Evolutionary conservation across 2,797 vertebrate species (phyloP).

Genomic region (Semotilus atromaculatus): DNA sequence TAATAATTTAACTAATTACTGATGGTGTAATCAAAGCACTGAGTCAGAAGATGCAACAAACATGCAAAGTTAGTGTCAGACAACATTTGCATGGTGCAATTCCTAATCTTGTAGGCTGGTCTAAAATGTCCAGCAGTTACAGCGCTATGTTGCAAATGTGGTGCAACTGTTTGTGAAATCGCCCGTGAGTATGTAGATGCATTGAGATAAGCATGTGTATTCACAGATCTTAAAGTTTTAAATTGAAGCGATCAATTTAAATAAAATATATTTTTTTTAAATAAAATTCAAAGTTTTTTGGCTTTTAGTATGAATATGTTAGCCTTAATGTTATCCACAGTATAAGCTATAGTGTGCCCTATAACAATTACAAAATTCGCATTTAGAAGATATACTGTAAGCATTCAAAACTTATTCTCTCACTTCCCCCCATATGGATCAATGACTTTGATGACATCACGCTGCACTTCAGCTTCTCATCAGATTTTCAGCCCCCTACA

Average conservation of each 20-base stretch:
- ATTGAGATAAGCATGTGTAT: background rate
- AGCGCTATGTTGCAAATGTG: background rate
- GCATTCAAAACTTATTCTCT: too few species aligned
- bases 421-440: background rate
- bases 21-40: too few species aligned
- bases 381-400: background rate
- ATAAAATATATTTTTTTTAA: too few species aligned
- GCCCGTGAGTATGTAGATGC: too few species aligned
- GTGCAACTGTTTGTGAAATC: background rate
- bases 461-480: too few species aligned
- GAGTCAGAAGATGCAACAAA: background rate
- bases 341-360: too few species aligned
- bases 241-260: too few species aligned
- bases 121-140: slow-evolving; percentile 1
- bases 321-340: background rate
- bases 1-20: background rate
- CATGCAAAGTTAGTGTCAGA: background rate
- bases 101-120: background rate
- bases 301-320: too few species aligned
- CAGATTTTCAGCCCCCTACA: background rate
- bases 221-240: background rate
- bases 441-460: background rate
- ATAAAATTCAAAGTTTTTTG: too few species aligned
- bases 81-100: background rate
- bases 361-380: too few species aligned